Conservation (phyloP, 2,888 invertebrate species). For the Cerastis leucographa region DNA sequence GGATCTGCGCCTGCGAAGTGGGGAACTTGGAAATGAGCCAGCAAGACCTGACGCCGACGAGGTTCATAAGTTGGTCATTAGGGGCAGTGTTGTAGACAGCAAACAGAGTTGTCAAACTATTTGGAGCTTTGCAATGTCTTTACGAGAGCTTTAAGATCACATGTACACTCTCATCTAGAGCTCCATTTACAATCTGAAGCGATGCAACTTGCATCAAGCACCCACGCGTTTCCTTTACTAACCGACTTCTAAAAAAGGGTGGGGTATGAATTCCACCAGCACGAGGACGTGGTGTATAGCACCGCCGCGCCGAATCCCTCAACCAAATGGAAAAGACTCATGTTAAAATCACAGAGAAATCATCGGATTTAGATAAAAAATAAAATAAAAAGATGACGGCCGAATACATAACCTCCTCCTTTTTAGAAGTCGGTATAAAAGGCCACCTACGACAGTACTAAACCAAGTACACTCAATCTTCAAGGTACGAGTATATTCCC, state of each 20-base stretch:
- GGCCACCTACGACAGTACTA: not conserved
- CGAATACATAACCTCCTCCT: no score
- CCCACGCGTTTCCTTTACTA: not conserved
- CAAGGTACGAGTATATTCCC: not conserved
- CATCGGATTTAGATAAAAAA: no score
- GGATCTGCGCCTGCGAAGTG: no score
- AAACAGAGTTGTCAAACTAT: slow-evolving; percentile 11
- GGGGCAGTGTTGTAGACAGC: no score
- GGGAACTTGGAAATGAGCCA: slow-evolving; percentile 41
- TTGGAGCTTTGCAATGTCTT: not conserved
- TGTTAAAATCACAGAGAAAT: no score
- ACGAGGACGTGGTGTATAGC: no score
- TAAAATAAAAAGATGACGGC: no score
- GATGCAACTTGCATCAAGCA: not conserved
- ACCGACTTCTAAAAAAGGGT: no score
- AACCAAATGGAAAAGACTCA: no score
- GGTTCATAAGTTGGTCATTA: slow-evolving; percentile 23
- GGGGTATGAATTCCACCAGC: no score
- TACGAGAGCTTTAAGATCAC: not conserved
- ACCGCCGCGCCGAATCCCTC: no score
- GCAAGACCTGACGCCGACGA: slow-evolving; percentile 8
- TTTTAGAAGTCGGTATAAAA: no score
- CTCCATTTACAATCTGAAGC: not conserved
- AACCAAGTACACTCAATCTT: not conserved
- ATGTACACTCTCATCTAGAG: not conserved